Evolutionary conservation across 2,888 invertebrate species (phyloP), one percentile per base, ranked within the genome.

Genomic region (Pimpla rufipes): DNA sequence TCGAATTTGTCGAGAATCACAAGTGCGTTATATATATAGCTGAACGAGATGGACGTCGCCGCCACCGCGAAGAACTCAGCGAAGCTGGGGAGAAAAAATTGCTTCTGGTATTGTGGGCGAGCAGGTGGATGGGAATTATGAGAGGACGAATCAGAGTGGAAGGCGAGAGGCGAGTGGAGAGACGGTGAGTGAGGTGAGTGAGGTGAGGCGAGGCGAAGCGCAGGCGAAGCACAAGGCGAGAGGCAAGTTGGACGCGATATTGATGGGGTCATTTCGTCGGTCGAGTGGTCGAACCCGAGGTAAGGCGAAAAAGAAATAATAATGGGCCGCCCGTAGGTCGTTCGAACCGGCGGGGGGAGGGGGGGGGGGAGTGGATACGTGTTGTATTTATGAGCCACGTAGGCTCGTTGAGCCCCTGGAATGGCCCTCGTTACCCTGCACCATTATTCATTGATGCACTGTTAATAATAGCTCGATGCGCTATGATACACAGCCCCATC

Each of bases 231-330:
- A 47, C 45, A 50, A 57, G 70, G 37, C 47, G 81, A 66, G 45
- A 37, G 57, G 67, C 21, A 70, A 66, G 75, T 75, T 78, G 45
- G 81, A 79, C 47, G 71, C 50, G 68, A 79, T 78, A 81, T 81
- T 76, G 79, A 84, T 79, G 75, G 52, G 75, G 81, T 70, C 70
- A 75, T 84, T 84, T 81, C 57, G 78, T 29, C 11, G 76, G 80
- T 80, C 78, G 29, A 42, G 23, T 23, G 71, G 57, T 71, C 37
- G 59, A 62, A 79, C 18, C n/a, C n/a, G 21, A 16, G 62, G 21
- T 55, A 13, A 57, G 77, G 42, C 29, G 74, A 71, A 40, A 35
- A 70, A 68, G 66, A 70, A 70, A 75, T 79, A 83, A 79, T 79
- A 77, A 71, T 59, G 73, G 71, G 18, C 52, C 45, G 29, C 10